A percentile compares a stretch with the other conserved stretches of the same genome.
Evolutionary conservation across 2,888 invertebrate genomes (phyloP).

Genomic region (Nymphalis c-album): DNA sequence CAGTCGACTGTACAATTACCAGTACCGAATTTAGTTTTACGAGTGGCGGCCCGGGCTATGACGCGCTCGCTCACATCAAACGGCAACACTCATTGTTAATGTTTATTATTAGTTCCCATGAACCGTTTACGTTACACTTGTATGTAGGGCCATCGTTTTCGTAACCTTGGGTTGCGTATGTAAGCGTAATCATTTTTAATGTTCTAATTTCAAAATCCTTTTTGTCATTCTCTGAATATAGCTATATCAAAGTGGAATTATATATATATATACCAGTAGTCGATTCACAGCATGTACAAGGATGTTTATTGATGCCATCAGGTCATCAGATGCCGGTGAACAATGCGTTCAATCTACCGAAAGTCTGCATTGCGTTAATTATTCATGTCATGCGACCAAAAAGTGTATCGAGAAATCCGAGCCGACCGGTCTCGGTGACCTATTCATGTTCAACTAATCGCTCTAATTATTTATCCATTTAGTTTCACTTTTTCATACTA

Average conservation of each 20-base stretch:
- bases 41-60: constrained; percentile 65
- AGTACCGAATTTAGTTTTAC: constrained; percentile 74
- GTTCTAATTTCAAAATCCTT: constrained; percentile 30
- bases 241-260: constrained; percentile 5
- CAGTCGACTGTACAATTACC: constrained; percentile 55
- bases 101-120: constrained; percentile 75
- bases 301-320: constrained; percentile 68
- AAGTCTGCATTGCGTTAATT: constrained; percentile 52
- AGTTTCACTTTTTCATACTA: constrained; percentile 62
- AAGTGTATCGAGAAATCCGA: constrained; percentile 58
- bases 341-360: constrained; percentile 55
- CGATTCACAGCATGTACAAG: constrained; percentile 43
- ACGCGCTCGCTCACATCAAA: constrained; percentile 70
- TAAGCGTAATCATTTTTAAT: constrained; percentile 44
- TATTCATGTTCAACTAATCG: constrained; percentile 60
- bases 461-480: constrained; percentile 64
- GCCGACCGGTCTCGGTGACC: constrained; percentile 60
- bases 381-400: constrained; percentile 67
- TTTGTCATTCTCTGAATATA: constrained; percentile 21
- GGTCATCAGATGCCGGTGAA: constrained; percentile 56
- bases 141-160: constrained; percentile 60
- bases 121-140: constrained; percentile 62
- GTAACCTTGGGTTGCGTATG: constrained; percentile 59
- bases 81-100: constrained; percentile 72
- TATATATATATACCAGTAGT: constrained; percentile 12